Base-by-base conservation (phyloP, 2,888 invertebrate species). In the Syrphus vitripennis region DNA sequence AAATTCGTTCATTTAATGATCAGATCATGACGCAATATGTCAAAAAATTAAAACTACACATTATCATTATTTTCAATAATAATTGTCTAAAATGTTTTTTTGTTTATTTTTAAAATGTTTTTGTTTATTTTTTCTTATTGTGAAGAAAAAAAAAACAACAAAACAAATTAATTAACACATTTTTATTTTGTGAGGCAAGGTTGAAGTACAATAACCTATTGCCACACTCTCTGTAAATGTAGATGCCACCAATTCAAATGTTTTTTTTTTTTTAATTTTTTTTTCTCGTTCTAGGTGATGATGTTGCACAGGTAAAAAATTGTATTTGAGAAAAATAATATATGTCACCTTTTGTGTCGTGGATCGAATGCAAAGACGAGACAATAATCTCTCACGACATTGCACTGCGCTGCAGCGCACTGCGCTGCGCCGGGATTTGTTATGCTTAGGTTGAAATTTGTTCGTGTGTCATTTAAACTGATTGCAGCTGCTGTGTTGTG, bases 131-230 rank as follows among this genome's bases (percentile, higher is more conserved):
- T 12, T 59, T 0, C 3, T 21, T 48, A 21, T 48, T 31, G 9
- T 29, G 45, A 65, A 65, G 19, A 16, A 57, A 12, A 61, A 61
- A 40, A 40, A 26, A 40, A 40, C 19, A 61, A 61, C 59, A 42
- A 21, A 59, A 63, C 42, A 65, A 65, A 65, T 45, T 65, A 65
- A 65, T 65, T 65, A 65, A 65, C 65, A 65, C 65, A 65, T 12
- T 63, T 48, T 34, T 45, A 45, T 65, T 65, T 65, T 45, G 45
- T 65, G 65, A 26, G 16, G 45, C 65, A 65, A 65, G 65, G 65
- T 65, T 83, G 80, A 63, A 72, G 83, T 84, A 80, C 80, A 80
- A 74, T 80, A 80, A 84, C 83, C 83, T 71, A 80, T 76, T 83
- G 74, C 80, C 65, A 50, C 63, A 70, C 26, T 69, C 31, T 34